Evolutionary conservation across 37 sponge, comb jelly and placozoan species (phyloP).

Genomic region (Crambe crambe): DNA sequence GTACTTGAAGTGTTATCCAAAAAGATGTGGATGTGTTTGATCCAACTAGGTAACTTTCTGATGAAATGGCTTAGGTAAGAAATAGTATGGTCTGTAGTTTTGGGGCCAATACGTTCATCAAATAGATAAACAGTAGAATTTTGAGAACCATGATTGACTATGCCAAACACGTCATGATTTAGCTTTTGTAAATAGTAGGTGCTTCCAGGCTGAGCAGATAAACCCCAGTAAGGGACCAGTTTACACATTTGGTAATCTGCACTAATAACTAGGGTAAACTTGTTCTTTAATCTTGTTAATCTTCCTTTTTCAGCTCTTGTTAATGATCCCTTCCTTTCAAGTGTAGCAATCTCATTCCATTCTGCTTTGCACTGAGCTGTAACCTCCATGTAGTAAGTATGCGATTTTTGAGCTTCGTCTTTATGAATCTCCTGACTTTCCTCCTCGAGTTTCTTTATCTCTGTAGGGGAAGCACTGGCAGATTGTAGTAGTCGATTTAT

Average conservation of each 20-base stretch:
- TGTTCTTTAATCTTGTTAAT: background rate
- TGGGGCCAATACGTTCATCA: constrained; percentile 35
- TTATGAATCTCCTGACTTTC: constrained; percentile 14
- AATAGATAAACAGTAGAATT: constrained; percentile 14
- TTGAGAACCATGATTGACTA: constrained; percentile 6
- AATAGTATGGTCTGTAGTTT: background rate
- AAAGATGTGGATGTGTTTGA: background rate
- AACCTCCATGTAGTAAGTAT: constrained; percentile 7
- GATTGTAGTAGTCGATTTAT: constrained; percentile 28
- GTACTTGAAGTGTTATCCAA: background rate
- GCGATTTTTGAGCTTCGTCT: constrained; percentile 27
- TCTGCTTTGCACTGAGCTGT: background rate
- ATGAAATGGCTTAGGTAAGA: background rate
- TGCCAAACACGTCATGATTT: constrained; percentile 23
- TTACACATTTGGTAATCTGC: constrained; percentile 47
- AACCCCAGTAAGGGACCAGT: constrained; percentile 50
- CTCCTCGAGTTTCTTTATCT: background rate
- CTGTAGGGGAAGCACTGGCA: background rate
- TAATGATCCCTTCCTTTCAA: background rate
- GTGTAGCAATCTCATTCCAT: background rate
- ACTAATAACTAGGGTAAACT: background rate
- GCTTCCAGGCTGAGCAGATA: constrained; percentile 30
- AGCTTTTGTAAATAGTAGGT: constrained; percentile 40
- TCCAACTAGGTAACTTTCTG: background rate
- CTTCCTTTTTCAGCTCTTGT: background rate